Base-by-base conservation (phyloP, 2,113 vertebrate genomes). In the Trogon surrucura region DNA sequence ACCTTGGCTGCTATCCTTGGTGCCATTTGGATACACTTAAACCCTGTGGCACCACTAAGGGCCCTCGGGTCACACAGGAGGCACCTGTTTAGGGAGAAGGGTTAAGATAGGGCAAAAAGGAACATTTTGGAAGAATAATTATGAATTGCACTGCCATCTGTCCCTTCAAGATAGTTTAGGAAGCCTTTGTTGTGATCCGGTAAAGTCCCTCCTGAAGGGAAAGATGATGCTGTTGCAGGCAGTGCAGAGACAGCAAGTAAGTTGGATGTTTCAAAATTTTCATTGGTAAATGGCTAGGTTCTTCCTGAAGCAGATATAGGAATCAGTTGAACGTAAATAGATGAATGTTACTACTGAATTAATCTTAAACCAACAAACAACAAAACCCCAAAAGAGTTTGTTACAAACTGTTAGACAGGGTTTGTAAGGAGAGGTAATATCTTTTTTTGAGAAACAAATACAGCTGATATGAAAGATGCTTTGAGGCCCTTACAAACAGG, bases 1-100 rank as follows among this genome's bases (percentile, higher is more conserved):
- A 70, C 10, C 41, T 4, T 80, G 67, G n/a, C 27, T 0, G 0
- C 32, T 71, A 8, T 34, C 34, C 13, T 50, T 1, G 0, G 19
- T 44, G 34, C 22, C 25, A 10, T 64, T 83, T 56, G 47, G 30
- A 17, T 51, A n/a, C 17, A 11, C 10, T 66, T 85, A 41, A 73
- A 47, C 15, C 10, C 23, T 51, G 14, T 60, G 32, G 25, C 30
- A 34, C 38, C 38, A 13, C 22, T 79, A 65, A 54, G 6, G 29
- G 22, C 54, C 17, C 47, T 70, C 27, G 29, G 34, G 36, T 78
- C 54, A 74, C 2, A 1, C 2, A 0, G 7, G 50, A 83, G 18
- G 14, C 3, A 4, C 80, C 87, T 78, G 16, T 61, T 73, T 58
- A 70, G 65, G 47, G 30, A 70, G 19, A 57, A 83, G 27, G 26